phyloP scores from a whole-genome alignment of 2,888 invertebrate genomes.

The Tuta absoluta region DNA sequence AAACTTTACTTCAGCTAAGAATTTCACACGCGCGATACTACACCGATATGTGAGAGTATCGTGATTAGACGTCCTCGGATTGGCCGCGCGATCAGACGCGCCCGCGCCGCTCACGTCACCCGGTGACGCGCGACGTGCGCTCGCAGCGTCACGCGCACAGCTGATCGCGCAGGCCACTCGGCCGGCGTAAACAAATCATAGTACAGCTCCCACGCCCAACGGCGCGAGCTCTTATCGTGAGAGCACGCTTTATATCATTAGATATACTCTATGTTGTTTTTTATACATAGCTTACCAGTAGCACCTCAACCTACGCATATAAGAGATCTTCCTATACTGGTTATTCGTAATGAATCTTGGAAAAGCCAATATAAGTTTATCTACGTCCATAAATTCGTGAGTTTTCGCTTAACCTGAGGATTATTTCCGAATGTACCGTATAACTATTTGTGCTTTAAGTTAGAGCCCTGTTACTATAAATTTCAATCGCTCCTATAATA shows the following conservation, averaged over 20 bases:
- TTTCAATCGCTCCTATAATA: too few species aligned
- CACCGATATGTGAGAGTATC: constrained; percentile 4
- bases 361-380: too few species aligned
- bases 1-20: too few species aligned
- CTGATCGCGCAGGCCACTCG: constrained; percentile 64
- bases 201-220: constrained; percentile 68
- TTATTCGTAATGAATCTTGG: too few species aligned
- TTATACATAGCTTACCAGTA: background rate
- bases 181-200: constrained; percentile 76
- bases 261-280: background rate
- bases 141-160: constrained; percentile 67
- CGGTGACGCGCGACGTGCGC: constrained; percentile 33
- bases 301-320: too few species aligned
- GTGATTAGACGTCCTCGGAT: constrained; percentile 13
- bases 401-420: too few species aligned
- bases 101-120: constrained; percentile 27
- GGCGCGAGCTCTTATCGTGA: constrained; percentile 16
- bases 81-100: constrained; percentile 19
- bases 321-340: too few species aligned
- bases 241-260: constrained; percentile 1
- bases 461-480: too few species aligned
- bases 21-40: background rate
- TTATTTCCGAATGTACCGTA: too few species aligned
- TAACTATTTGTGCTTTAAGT: too few species aligned
- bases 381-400: too few species aligned